phyloP scores from a whole-genome alignment of 2,113 vertebrate species.

The Paradoxurus hermaphroditus region DNA sequence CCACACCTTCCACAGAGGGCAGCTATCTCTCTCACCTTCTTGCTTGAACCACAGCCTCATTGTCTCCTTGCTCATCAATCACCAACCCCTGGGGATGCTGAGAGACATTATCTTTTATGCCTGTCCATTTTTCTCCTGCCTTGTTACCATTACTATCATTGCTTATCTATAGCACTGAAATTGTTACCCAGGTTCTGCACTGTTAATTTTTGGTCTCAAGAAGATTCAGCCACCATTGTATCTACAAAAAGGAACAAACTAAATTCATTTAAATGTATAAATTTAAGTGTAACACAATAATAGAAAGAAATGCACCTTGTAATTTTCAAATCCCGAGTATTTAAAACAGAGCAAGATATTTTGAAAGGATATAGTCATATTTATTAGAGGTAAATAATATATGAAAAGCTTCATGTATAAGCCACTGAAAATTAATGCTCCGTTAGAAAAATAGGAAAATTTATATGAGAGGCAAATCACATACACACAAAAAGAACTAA shows the following conservation, averaged over 20 bases:
- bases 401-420: neutral
- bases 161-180: neutral
- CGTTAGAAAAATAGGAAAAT: neutral
- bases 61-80: neutral
- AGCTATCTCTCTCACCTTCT: neutral
- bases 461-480: neutral
- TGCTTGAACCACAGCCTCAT: neutral
- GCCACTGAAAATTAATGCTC: neutral
- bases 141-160: neutral
- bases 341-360: neutral
- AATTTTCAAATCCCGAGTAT: neutral
- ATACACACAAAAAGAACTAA: neutral
- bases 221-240: neutral
- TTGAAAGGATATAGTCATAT: neutral
- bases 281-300: neutral
- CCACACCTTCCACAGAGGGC: neutral
- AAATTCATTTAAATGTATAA: neutral
- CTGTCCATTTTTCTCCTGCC: neutral
- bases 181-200: neutral
- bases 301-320: neutral
- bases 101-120: neutral
- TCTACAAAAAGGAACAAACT: neutral
- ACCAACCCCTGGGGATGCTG: neutral
- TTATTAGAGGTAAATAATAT: neutral
- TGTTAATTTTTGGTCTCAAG: neutral